phyloP scores from a whole-genome alignment of 1,140 invertebrate genomes.

The Pogonognathellus flavescens region DNA sequence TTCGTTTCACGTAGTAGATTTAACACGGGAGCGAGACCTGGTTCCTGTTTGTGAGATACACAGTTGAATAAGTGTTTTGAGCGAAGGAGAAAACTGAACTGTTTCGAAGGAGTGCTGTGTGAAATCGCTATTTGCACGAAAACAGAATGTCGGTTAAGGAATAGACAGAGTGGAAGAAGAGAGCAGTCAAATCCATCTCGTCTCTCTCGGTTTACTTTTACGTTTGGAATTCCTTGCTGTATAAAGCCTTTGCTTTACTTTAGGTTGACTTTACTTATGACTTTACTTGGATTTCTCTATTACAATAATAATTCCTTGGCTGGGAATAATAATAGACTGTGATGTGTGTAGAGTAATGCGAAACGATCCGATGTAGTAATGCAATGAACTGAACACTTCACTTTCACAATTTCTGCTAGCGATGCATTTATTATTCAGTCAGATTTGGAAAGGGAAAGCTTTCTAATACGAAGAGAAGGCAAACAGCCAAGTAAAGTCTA shows the following conservation, averaged over 20 bases:
- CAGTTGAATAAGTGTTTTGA: slow-evolving; percentile 30
- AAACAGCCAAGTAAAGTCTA: slow-evolving; percentile 27
- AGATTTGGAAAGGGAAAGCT: not conserved
- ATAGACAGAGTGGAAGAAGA: slow-evolving; percentile 47
- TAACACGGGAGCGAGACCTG: slow-evolving; percentile 7
- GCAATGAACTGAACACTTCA: slow-evolving; percentile 42
- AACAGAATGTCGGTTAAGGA: slow-evolving; percentile 20
- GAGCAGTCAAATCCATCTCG: slow-evolving; percentile 43
- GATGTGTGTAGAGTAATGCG: not conserved
- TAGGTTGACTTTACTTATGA: not conserved
- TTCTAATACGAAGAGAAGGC: not conserved
- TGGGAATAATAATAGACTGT: not conserved
- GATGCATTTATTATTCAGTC: slow-evolving; percentile 50
- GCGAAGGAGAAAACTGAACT: not conserved
- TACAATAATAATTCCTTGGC: slow-evolving; percentile 34
- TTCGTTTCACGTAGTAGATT: slow-evolving; percentile 6
- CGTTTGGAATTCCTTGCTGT: not conserved
- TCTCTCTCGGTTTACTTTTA: not conserved
- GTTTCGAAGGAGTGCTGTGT: not conserved
- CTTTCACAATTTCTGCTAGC: slow-evolving; percentile 40
- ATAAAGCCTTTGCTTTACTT: too few species aligned
- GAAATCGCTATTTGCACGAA: not conserved
- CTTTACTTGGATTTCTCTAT: not conserved
- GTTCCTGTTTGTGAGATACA: slow-evolving; percentile 10
- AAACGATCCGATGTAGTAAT: not conserved